phyloP scores from a whole-genome alignment of 2,888 invertebrate species.

The Byasa hedistus region DNA sequence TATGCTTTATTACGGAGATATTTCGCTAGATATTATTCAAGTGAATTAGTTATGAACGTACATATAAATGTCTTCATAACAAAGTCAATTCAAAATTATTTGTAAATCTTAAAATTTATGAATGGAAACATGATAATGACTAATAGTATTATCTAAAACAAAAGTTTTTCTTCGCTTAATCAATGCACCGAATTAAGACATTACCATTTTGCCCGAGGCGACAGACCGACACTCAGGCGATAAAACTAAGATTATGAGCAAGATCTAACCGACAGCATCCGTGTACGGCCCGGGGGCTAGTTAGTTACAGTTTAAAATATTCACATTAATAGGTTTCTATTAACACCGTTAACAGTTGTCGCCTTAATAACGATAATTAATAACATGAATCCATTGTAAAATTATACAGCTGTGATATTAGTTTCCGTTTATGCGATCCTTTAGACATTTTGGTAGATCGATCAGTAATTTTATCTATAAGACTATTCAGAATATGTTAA shows the following conservation, averaged over 20 bases:
- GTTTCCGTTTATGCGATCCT: conserved; percentile 1
- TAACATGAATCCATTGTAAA: conserved; percentile 6
- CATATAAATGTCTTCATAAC: not conserved
- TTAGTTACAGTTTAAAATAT: conserved; percentile 18
- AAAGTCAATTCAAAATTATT: not conserved
- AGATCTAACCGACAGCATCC: conserved; percentile 25
- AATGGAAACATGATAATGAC: not conserved
- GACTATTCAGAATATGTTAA: too few relatives aligned
- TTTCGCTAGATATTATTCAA: not conserved
- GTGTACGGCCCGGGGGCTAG: conserved; percentile 19
- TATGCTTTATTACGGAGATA: not conserved
- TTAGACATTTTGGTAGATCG: not conserved
- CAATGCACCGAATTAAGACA: conserved; percentile 23
- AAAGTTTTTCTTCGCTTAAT: conserved; percentile 11
- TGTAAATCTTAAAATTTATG: not conserved
- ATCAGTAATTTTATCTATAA: too few relatives aligned
- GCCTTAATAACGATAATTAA: conserved; percentile 12
- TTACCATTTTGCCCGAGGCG: conserved; percentile 7
- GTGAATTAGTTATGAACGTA: not conserved
- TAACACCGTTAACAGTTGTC: conserved; percentile 22
- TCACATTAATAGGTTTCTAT: conserved; percentile 25
- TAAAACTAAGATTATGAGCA: conserved; percentile 19
- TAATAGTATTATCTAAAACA: not conserved
- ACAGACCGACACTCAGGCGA: conserved; percentile 6
- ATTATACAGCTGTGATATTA: not conserved